Evolutionary conservation across 2,113 vertebrate species (phyloP).

Genomic region (Rhabdomys dilectus): DNA sequence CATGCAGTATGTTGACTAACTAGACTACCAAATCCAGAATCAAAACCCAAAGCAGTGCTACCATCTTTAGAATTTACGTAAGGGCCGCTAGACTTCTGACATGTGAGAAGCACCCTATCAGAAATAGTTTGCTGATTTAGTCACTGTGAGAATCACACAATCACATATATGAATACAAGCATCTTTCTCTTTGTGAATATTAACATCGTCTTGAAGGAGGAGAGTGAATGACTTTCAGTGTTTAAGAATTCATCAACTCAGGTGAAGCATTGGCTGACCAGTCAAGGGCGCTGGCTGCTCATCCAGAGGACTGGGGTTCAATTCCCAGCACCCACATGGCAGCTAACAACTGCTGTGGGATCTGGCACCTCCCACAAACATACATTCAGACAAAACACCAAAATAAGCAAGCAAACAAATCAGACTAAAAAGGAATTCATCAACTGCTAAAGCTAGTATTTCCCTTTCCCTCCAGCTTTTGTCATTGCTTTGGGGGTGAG

Average conservation of each 20-base stretch:
- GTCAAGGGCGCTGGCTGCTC: too few species aligned
- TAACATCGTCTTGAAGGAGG: background rate
- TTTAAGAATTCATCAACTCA: background rate
- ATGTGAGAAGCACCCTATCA: constrained; percentile 1
- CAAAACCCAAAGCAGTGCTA: background rate
- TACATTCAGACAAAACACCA: too few species aligned
- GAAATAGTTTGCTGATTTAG: background rate
- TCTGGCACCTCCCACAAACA: too few species aligned
- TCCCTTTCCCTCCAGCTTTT: background rate
- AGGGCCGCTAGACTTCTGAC: background rate
- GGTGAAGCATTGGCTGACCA: too few species aligned
- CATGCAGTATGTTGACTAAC: background rate
- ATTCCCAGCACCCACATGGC: too few species aligned
- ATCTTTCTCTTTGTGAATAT: background rate
- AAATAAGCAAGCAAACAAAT: too few species aligned
- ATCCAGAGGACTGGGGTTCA: too few species aligned
- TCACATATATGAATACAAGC: background rate
- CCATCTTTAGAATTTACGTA: background rate
- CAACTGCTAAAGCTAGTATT: background rate
- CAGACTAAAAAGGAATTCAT: background rate
- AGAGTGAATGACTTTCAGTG: background rate
- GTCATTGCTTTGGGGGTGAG: background rate
- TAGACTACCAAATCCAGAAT: constrained; percentile 32
- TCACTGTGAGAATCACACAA: constrained; percentile 13
- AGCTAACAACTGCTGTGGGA: too few species aligned